Base-by-base conservation (phyloP, 2,888 invertebrate genomes). In the Caenorhabditis becei region DNA sequence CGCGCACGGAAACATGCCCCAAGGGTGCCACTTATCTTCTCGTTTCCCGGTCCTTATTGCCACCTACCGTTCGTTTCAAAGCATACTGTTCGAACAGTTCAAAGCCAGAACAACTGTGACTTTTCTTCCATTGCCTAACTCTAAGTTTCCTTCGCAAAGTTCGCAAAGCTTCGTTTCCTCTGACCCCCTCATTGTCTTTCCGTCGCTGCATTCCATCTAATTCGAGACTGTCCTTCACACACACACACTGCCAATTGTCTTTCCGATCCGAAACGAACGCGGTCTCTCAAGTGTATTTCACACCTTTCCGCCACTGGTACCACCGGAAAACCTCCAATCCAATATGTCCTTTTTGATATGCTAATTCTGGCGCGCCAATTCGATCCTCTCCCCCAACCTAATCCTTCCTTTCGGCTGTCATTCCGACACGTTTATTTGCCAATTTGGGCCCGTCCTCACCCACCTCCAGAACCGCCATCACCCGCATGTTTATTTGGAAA, bases 331-430 rank as follows among this genome's bases (percentile, higher is more conserved):
- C 37, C 44, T 24, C 61, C 28, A n/a, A 24, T 59, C 53, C 61
- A 53, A 74, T 74, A 74, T 66, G 74, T 74, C 74, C 74, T 74
- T 74, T 74, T 74, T 59, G 74, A 74, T 74, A 74, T 74, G 74
- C 74, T 74, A 74, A 74, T 74, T 66, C 20, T 32, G 32, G 54
- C 56, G 20, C 53, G 37, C 54, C 54, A 47, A 58, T 58, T 26
- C 37, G 4, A 26, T 14, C 16, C 54, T 7, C 51, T 24, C 54
- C 16, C 26, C 54, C 26, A 65, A 66, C 54, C 66, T 54, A 66
- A 66, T 66, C 67, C 54, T 35, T 20, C 26, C 18, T 62, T 62
- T 62, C 28, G 35, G 58, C 41, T 44, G 24, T 49, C 63, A 65
- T 53, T 59, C 62, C 49, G 32, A 32, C 53, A 35, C 65, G 20